Percentiles rank a stretch among this genome's conserved stretches.
phyloP scores from a whole-genome alignment of 2,797 vertebrate species.

The Fistularia commersonii region DNA sequence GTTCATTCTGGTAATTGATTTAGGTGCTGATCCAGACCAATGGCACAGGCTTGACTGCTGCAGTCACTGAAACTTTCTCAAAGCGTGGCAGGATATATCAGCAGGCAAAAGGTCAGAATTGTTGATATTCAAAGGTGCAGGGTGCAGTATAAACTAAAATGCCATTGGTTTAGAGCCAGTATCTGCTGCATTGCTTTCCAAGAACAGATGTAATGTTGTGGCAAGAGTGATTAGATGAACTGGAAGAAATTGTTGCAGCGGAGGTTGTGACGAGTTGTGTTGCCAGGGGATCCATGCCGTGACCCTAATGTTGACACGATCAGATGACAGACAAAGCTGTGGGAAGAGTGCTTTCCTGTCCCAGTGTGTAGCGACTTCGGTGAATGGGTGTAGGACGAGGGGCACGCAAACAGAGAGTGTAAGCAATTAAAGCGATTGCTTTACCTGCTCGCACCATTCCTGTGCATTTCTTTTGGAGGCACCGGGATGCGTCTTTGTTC shows the following conservation, averaged over 20 bases:
- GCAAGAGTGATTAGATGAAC: constrained; percentile 6
- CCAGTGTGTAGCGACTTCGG: constrained; percentile 66
- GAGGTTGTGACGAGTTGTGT: constrained; percentile 46
- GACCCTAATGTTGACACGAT: constrained; percentile 54
- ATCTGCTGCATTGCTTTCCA: constrained; percentile 36
- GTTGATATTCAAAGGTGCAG: constrained; percentile 26
- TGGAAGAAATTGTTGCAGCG: constrained; percentile 29
- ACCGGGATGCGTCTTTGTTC: constrained; percentile 64
- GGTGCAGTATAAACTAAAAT: constrained; percentile 20
- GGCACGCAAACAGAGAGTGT: constrained; percentile 44
- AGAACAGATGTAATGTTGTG: constrained; percentile 32
- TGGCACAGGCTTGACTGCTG: constrained; percentile 3
- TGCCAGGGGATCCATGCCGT: constrained; percentile 29
- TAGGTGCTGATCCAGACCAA: constrained; percentile 8
- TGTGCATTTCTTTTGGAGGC: constrained; percentile 23
- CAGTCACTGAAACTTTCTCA: constrained; percentile 4
- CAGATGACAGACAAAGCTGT: constrained; percentile 51
- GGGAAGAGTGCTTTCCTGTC: constrained; percentile 34
- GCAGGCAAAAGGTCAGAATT: constrained; percentile 26
- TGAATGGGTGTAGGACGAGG: constrained; percentile 40
- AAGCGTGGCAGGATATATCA: constrained; percentile 8
- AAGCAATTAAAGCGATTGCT: constrained; percentile 53
- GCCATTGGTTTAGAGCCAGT: constrained; percentile 28
- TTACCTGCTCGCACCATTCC: constrained; percentile 42
- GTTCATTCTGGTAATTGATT: constrained; percentile 16